Percentiles rank a stretch among this genome's conserved stretches.
Conservation (phyloP, 2,797 vertebrate species). For the Ctenochaetus hawaiiensis region DNA sequence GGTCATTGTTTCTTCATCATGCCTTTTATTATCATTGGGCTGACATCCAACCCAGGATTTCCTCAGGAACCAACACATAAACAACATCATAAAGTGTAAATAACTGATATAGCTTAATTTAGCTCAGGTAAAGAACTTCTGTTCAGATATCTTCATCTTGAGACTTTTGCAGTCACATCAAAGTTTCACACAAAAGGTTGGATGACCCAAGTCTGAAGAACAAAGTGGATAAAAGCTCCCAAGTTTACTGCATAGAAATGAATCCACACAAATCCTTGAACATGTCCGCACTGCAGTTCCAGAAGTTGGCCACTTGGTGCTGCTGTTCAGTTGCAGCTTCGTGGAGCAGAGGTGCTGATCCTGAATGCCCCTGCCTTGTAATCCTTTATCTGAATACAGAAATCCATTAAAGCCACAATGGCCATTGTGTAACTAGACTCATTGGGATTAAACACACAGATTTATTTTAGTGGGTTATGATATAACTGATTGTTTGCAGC, state of each 20-base stretch:
- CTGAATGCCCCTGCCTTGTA: conserved; percentile 29
- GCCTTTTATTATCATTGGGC: not conserved
- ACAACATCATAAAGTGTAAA: not conserved
- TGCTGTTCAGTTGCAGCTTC: conserved; percentile 64
- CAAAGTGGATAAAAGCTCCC: not conserved
- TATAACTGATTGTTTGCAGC: conserved; percentile 53
- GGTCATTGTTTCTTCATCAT: not conserved
- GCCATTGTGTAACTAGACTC: conserved; percentile 65
- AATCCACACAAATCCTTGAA: not conserved
- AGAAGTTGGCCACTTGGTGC: conserved; percentile 52
- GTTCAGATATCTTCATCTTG: not conserved
- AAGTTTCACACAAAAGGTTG: not conserved
- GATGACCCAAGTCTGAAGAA: not conserved
- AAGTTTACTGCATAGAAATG: not conserved
- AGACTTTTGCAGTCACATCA: not conserved
- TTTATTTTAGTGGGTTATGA: conserved; percentile 46
- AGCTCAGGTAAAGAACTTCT: not conserved
- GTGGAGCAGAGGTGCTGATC: not conserved
- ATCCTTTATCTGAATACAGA: conserved; percentile 59
- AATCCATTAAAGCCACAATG: conserved; percentile 58
- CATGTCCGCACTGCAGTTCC: conserved; percentile 23
- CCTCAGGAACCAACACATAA: not conserved
- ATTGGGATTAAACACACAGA: conserved; percentile 60
- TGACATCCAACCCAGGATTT: not conserved
- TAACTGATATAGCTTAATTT: not conserved